Evolutionary conservation across 2,797 vertebrate species (phyloP), one percentile per base, ranked within the genome.

Genomic region (Bucorvus abyssinicus): DNA sequence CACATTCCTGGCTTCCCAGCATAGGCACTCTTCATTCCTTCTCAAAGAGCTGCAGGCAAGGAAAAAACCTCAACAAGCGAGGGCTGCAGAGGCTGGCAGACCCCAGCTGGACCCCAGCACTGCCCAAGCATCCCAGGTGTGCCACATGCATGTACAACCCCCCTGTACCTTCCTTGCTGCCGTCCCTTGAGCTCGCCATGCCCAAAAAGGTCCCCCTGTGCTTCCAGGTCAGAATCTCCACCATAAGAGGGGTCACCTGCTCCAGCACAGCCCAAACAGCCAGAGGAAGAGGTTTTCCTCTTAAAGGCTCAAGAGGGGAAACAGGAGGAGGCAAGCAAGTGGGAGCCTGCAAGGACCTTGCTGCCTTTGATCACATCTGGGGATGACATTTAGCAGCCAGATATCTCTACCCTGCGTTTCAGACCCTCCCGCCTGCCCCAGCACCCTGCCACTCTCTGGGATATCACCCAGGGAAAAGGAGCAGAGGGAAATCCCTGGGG

Each of bases 201-300:
- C 19, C 50, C 53, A 3, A 10, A 10, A 70, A n/a, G 4, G 5
- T 44, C 36, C 20, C 10, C 12, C 8, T 86, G 60, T 80, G 36
- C 61, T 81, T 45, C 34, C 32, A 52, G 36, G 4, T 52, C 45
- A 81, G 38, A 55, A 27, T n/a, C 38, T 44, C n/a, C 65, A 71
- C 15, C 6, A 0, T 21, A 64, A 34, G 42, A 85, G 10, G 17
- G 14, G 7, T 15, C 1, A 0, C n/a, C 30, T 30, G 44, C 52
- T 40, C 67, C 47, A 47, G 27, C 50, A 50, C 40, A 74, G 50
- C 45, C 52, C 52, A 10, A 23, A n/a, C 14, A 63, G 29, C 27
- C 2, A 2, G 7, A 34, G 50, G 21, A 57, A 81, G 22, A 80
- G 12, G 29, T 50, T 68, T 81, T 57, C 40, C 50, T 73, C 32